These are phyloP conservation scores for Lochmaea crataegi DNA, from an alignment of 2,888 invertebrate species.

Conservation along the genomic window DNA sequence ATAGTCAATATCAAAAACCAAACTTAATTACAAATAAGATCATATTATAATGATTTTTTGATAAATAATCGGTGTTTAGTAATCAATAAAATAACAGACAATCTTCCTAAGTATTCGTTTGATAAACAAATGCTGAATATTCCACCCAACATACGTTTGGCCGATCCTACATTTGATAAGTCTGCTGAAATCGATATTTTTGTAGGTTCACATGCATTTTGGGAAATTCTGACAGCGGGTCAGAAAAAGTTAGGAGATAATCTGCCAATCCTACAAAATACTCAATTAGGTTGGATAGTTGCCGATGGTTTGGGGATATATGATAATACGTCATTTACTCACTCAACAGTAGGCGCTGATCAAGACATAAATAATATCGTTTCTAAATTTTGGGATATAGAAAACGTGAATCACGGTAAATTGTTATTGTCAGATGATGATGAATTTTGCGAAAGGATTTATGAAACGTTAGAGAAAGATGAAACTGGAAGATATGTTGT, in stretches of 20 bases:
- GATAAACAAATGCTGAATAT: neutral
- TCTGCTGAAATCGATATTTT: neutral
- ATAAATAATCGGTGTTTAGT: neutral
- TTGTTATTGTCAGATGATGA: constrained; percentile 14
- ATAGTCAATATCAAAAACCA: neutral
- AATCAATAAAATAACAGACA: neutral
- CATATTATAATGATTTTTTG: neutral
- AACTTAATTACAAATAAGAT: too few species aligned
- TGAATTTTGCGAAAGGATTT: too few species aligned
- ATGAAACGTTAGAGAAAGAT: too few species aligned
- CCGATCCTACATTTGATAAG: neutral
- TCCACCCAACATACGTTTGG: too few species aligned
- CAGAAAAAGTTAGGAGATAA: neutral
- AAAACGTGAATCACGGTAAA: neutral
- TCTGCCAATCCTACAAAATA: too few species aligned
- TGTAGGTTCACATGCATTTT: neutral
- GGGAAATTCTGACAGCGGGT: neutral
- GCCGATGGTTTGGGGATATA: too few species aligned
- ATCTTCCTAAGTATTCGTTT: neutral
- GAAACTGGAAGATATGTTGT: constrained; percentile 37
- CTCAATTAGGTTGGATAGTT: too few species aligned
- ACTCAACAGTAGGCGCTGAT: neutral
- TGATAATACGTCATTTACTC: too few species aligned
- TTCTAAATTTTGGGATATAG: neutral
- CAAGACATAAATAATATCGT: neutral